Evolutionary conservation across 1,140 invertebrate species (phyloP), one percentile per base, ranked within the genome.

Genomic region (Apis laboriosa): DNA sequence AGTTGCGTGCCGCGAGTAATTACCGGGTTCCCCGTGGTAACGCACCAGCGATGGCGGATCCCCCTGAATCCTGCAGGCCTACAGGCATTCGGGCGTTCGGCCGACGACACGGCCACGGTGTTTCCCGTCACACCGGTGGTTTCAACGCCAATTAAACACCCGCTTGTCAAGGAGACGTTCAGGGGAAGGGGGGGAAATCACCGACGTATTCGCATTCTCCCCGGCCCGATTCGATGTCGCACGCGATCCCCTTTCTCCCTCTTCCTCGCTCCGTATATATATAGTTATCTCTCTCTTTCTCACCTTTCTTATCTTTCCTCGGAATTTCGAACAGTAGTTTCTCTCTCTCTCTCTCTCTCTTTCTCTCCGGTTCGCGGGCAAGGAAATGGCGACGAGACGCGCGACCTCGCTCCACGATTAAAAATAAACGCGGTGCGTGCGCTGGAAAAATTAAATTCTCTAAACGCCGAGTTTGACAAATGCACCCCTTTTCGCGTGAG

Each of bases 61-160:
- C 90, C 89, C 88, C 89, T 90, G 84, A 90, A 87, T 79, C 68
- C 73, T 71, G 79, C 76, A 74, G 90, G 90, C 28, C 90, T 88
- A 88, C 83, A 90, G 89, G 92, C 90, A 92, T 92, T 92, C 92
- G 92, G 91, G 92, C 90, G 92, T 93, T 93, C 91, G 91, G 91
- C 90, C 92, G 92, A 93, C 91, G 91, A 91, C 90, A 92, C 91
- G 74, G 82, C 81, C 78, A 83, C 84, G 86, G 90, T 91, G 89
- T 92, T 43, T 91, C 86, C 91, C 93, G 94, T 94, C 94, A 93
- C 93, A 94, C 93, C 91, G 91, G 91, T 94, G 93, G 90, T 94
- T 94, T 94, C 93, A 94, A 94, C 93, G 93, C 93, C 93, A 94
- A 94, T 94, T 94, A 93, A 94, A 94, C 94, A 94, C 92, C 92